Evolutionary conservation across 2,113 vertebrate species (phyloP).

Genomic region (Eulemur rufifrons): DNA sequence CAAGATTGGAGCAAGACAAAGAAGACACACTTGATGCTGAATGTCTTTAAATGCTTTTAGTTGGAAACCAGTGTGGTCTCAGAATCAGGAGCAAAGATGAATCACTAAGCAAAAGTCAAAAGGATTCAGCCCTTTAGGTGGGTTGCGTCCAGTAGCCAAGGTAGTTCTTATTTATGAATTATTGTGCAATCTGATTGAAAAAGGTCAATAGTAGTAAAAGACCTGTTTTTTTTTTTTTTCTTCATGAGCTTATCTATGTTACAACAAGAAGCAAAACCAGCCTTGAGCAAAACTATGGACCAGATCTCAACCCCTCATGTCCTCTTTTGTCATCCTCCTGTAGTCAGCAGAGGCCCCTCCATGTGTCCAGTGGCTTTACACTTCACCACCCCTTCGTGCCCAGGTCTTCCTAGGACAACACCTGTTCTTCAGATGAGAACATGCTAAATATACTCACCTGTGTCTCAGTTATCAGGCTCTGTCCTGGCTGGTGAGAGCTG

Average conservation of each 20-base stretch:
- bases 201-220: not conserved
- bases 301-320: not conserved
- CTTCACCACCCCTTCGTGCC: not conserved
- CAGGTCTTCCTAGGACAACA: not conserved
- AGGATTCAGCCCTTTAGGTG: not conserved
- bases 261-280: not conserved
- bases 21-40: not conserved
- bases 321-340: not conserved
- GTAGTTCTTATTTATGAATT: conserved; percentile 15
- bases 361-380: not conserved
- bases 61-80: not conserved
- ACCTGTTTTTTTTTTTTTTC: not conserved
- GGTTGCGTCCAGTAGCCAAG: not conserved
- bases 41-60: not conserved
- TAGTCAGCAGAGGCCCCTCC: not conserved
- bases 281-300: not conserved
- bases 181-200: not conserved
- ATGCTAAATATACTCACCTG: not conserved
- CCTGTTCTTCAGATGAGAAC: not conserved
- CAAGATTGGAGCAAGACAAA: not conserved
- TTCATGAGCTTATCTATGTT: not conserved
- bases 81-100: not conserved
- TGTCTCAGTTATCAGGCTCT: not conserved
- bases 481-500: not conserved
- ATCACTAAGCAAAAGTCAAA: not conserved